A percentile compares a stretch with the other conserved stretches of the same genome.
Conservation (phyloP, 2,113 vertebrate species). For the Ptilonorhynchus violaceus region DNA sequence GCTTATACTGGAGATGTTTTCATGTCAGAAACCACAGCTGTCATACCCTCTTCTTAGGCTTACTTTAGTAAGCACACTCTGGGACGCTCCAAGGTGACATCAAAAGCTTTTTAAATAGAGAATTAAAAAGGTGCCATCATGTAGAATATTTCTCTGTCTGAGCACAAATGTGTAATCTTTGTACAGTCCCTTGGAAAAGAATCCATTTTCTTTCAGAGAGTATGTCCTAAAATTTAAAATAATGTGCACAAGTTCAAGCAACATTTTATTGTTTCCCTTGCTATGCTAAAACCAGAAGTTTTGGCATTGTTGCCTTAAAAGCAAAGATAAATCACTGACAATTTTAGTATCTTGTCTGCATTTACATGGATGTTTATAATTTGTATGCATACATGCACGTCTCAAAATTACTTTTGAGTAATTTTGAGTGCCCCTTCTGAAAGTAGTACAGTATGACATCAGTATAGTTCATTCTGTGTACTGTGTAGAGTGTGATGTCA, state of each 20-base stretch:
- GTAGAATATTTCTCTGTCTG: not conserved
- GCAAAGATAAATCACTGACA: not conserved
- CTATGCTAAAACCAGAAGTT: not conserved
- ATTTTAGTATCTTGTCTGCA: not conserved
- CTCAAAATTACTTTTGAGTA: not conserved
- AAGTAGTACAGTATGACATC: not conserved
- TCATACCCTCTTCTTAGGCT: not conserved
- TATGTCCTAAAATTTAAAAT: not conserved
- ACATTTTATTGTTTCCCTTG: not conserved
- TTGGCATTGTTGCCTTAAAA: not conserved
- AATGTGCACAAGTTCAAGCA: not conserved
- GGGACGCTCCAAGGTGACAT: not conserved
- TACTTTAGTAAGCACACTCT: not conserved
- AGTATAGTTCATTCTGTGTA: not conserved
- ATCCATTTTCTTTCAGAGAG: not conserved
- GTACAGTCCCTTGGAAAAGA: not conserved
- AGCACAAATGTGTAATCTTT: not conserved
- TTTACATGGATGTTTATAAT: not conserved
- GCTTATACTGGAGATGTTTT: not conserved
- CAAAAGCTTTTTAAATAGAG: not conserved
- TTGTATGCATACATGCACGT: not conserved
- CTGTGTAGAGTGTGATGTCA: not conserved
- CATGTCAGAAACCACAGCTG: constrained; percentile 1
- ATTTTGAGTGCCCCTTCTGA: not conserved
- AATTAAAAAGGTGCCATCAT: not conserved